These are phyloP conservation scores for Poecilus cupreus DNA, from an alignment of 2,888 invertebrate species.

Conservation along the genomic window DNA sequence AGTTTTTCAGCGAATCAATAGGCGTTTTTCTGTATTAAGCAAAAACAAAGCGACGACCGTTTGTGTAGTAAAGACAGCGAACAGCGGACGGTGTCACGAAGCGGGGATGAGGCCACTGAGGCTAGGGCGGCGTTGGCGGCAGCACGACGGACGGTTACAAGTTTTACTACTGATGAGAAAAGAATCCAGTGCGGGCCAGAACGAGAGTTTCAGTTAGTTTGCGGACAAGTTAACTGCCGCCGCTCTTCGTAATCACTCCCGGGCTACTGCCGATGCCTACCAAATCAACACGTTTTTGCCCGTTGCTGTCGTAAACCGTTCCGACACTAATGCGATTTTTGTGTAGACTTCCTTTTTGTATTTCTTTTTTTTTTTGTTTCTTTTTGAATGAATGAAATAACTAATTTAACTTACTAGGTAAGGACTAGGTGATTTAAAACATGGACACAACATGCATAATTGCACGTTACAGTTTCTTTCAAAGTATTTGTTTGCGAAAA, in stretches of 20 bases:
- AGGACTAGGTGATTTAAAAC: background rate
- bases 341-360: slow-evolving; percentile 44
- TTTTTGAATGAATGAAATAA: slow-evolving; percentile 27
- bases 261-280: slow-evolving; percentile 57
- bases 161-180: slow-evolving; percentile 63
- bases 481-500: too few relatives aligned
- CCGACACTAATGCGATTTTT: slow-evolving; percentile 56
- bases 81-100: background rate
- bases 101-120: background rate
- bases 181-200: slow-evolving; percentile 61
- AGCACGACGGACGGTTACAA: slow-evolving; percentile 56
- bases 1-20: slow-evolving; percentile 49
- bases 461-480: background rate
- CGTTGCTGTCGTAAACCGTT: slow-evolving; percentile 54
- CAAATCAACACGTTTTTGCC: slow-evolving; percentile 57
- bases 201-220: slow-evolving; percentile 62
- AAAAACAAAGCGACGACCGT: slow-evolving; percentile 33
- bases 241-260: slow-evolving; percentile 55
- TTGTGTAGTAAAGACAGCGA: slow-evolving; percentile 2
- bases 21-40: slow-evolving; percentile 46
- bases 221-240: slow-evolving; percentile 58
- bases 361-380: slow-evolving; percentile 31
- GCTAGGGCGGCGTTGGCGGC: slow-evolving; percentile 36
- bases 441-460: background rate
- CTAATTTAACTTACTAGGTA: slow-evolving; percentile 25